Percentiles rank a stretch among this genome's conserved stretches.
Conservation (phyloP, 2,797 vertebrate genomes). For the Spinibarbus caldwelli region DNA sequence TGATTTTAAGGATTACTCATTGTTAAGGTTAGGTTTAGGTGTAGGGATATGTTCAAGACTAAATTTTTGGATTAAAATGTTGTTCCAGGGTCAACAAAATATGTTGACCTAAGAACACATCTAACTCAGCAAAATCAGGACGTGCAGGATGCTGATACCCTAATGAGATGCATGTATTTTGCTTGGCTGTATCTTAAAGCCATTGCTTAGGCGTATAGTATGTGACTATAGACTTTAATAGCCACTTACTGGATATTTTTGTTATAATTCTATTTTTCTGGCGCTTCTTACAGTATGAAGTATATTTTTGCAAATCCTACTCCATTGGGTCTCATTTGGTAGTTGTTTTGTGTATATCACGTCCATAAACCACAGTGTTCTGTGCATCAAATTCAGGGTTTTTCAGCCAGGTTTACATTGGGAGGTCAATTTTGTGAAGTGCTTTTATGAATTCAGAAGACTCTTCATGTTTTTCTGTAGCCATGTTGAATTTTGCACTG, state of each 20-base stretch:
- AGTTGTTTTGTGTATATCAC: neutral
- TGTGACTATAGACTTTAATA: neutral
- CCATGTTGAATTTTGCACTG: neutral
- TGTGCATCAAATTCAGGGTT: neutral
- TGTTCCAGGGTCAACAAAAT: too few species aligned
- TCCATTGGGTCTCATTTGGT: neutral
- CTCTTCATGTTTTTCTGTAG: neutral
- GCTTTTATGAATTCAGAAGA: neutral
- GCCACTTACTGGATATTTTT: neutral
- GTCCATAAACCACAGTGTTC: neutral
- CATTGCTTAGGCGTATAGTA: neutral
- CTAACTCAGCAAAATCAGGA: too few species aligned
- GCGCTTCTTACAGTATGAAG: neutral
- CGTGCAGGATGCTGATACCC: neutral
- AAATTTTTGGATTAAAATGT: too few species aligned
- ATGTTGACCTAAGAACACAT: too few species aligned
- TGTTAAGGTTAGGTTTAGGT: too few species aligned
- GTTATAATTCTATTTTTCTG: neutral
- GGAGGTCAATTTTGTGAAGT: neutral
- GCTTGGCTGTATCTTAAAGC: neutral
- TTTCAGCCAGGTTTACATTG: neutral
- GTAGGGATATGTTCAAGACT: too few species aligned
- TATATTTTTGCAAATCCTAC: neutral
- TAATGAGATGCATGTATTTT: neutral
- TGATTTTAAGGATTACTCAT: too few species aligned